Base-by-base conservation (phyloP, 2,888 invertebrate species). In the Tipula unca region DNA sequence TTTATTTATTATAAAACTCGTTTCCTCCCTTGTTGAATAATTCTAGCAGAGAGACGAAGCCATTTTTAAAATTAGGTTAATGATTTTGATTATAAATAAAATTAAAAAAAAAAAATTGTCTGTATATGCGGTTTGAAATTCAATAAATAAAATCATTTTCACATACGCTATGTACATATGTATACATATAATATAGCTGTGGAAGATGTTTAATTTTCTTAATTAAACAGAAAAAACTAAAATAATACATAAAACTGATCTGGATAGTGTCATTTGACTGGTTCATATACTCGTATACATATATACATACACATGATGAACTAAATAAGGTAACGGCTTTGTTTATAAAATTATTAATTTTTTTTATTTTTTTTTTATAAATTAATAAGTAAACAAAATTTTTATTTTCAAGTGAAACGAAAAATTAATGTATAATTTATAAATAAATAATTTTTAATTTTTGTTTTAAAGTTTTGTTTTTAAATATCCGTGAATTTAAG, bases 271-370 rank as follows among this genome's bases (percentile, higher is more conserved):
- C 69, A 69, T 25, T 25, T 25, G 69, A 25, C 69, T 69, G 10
- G 69, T 69, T 10, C 69, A 54, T 17, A 39, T 39, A 39, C 35
- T 35, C 6, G 42, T 14, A 42, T 42, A 42, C 42, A 13, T 14
- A 13, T 42, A 42, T 14, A 42, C 13, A 42, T 13, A 14, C 14
- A 14, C 13, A 42, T 48, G 25, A 25, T 69, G 69, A 69, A 25
- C 69, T 69, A 69, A 69, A 69, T 69, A 69, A 69, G 69, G 69
- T 69, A 69, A 25, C 25, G 69, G 69, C 69, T 69, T 69, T 69
- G 69, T 69, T 69, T 69, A 69, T 69, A 69, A 69, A 69, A 69
- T 69, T 69, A 69, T 69, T 69, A 69, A 69, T 69, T 69, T 69
- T 69, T 48, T 48, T 48, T 48, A 17, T 36, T 8, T 48, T 48